Evolutionary conservation across 2,113 vertebrate species (phyloP).

Genomic region (Symphodus melops): DNA sequence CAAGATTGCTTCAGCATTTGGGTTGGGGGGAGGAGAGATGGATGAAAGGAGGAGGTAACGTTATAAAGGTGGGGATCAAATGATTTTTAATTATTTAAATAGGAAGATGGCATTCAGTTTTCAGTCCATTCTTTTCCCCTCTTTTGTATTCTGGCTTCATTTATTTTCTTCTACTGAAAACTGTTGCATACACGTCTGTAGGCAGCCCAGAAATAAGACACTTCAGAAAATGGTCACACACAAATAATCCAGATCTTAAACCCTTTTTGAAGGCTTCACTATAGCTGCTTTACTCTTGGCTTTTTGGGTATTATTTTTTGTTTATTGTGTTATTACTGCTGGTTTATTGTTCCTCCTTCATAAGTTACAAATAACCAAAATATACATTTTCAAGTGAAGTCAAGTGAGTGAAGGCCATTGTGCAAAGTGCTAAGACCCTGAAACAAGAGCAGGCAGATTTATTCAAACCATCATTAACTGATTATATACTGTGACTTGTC

Average conservation of each 20-base stretch:
- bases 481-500: background rate
- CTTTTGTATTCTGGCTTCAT: background rate
- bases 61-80: slow-evolving; percentile 87
- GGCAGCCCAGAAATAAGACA: background rate
- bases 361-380: background rate
- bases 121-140: slow-evolving; percentile 19
- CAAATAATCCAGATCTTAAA: background rate
- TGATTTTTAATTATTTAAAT: slow-evolving; percentile 98
- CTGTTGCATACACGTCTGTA: background rate
- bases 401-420: background rate
- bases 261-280: background rate
- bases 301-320: background rate
- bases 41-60: slow-evolving; percentile 80
- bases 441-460: background rate
- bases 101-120: slow-evolving; percentile 85
- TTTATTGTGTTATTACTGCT: slow-evolving; percentile 8
- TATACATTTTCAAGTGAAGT: background rate
- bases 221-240: background rate
- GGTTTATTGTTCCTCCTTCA: background rate
- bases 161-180: background rate
- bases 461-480: background rate
- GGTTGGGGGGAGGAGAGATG: slow-evolving; percentile 69
- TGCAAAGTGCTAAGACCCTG: background rate
- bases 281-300: too few species aligned
- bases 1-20: slow-evolving; percentile 95